phyloP scores from a whole-genome alignment of 2,888 invertebrate species.

The Melipona bicolor region DNA sequence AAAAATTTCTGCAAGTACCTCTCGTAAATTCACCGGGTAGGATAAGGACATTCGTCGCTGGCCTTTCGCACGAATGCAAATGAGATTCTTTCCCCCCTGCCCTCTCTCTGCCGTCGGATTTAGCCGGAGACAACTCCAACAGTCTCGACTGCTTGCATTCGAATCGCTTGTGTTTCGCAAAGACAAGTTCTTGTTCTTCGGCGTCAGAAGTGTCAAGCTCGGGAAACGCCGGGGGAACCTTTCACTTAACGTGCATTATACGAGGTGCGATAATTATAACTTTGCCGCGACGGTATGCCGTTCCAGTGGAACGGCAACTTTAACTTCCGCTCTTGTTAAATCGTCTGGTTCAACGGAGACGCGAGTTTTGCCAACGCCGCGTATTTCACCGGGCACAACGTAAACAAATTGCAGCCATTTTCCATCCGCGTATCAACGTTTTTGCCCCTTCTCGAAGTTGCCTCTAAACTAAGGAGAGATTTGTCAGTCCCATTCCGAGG shows the following conservation, averaged over 20 bases:
- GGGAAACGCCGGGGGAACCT: neutral
- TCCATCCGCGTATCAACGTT: neutral
- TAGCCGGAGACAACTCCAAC: neutral
- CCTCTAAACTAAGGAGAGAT: neutral
- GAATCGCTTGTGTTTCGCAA: neutral
- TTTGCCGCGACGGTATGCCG: neutral
- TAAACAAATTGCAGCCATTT: neutral
- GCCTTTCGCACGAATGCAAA: neutral
- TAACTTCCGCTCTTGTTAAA: slow-evolving; percentile 8
- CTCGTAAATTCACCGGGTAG: too few species aligned
- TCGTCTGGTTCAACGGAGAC: neutral
- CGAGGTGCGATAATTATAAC: slow-evolving; percentile 17
- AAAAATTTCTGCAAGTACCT: too few species aligned
- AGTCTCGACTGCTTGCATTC: too few species aligned
- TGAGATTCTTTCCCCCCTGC: neutral
- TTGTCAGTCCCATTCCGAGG: too few species aligned
- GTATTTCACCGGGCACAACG: neutral
- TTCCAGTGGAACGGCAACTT: neutral
- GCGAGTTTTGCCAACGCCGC: neutral
- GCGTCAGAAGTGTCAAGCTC: neutral
- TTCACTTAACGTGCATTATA: slow-evolving; percentile 14
- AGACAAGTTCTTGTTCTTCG: slow-evolving; percentile 3
- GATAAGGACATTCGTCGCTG: neutral
- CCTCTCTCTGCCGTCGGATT: neutral
- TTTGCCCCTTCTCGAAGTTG: neutral